These are phyloP conservation scores for Ornithorhynchus anatinus DNA, from an alignment of 2,113 vertebrate species.

Conservation along the genomic window DNA sequence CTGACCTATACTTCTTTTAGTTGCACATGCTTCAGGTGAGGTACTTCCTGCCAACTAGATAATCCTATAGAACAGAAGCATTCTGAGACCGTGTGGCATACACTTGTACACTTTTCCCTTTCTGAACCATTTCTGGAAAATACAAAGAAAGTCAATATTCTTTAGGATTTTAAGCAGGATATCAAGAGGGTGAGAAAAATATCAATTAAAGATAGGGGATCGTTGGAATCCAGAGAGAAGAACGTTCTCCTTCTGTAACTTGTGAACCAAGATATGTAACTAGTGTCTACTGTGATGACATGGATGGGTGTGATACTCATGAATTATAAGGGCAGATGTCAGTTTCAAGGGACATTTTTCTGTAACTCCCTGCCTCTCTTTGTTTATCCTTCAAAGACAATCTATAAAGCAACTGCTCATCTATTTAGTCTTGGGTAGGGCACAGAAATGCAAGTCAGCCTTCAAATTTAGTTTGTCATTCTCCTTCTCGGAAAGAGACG, in stretches of 20 bases:
- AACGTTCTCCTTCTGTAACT: conserved; percentile 16
- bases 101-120: too few species aligned
- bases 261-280: conserved; percentile 33
- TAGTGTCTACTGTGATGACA: conserved; percentile 65
- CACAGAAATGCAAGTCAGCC: conserved; percentile 60
- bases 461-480: conserved; percentile 75
- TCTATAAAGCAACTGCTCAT: conserved; percentile 69
- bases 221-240: conserved; percentile 1
- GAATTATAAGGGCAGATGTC: conserved; percentile 69
- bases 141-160: too few species aligned
- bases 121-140: too few species aligned
- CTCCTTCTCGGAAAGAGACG: conserved; percentile 70
- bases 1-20: too few species aligned
- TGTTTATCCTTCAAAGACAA: conserved; percentile 71
- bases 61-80: too few species aligned
- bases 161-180: not conserved
- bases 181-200: not conserved
- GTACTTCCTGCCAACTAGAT: too few species aligned
- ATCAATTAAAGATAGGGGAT: not conserved
- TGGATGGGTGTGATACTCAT: conserved; percentile 47
- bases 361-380: conserved; percentile 61
- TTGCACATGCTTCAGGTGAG: too few species aligned
- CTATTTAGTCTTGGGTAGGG: conserved; percentile 58
- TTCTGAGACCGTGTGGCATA: too few species aligned
- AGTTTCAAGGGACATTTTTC: conserved; percentile 68